phyloP scores from a whole-genome alignment of 2,888 invertebrate genomes.

The Dolichomitus sp. region DNA sequence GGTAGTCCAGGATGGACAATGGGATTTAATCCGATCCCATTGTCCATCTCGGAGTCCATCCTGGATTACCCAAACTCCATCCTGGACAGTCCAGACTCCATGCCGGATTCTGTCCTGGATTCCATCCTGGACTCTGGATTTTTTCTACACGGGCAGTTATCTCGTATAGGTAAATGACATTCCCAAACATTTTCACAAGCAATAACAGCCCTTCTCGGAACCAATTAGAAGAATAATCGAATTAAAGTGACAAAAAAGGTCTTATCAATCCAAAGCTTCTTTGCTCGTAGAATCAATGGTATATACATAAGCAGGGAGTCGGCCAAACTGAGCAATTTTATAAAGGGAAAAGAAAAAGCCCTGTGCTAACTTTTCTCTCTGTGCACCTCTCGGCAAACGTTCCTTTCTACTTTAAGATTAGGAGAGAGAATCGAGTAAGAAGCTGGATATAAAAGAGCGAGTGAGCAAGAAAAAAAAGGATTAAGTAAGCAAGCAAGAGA shows the following conservation, averaged over 20 bases:
- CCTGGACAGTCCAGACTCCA: too few relatives aligned
- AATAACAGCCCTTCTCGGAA: not conserved
- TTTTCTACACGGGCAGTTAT: too few relatives aligned
- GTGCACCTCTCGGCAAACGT: constrained; percentile 42
- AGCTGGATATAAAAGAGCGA: constrained; percentile 29
- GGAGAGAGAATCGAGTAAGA: constrained; percentile 31
- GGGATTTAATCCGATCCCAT: too few relatives aligned
- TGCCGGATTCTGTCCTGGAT: too few relatives aligned
- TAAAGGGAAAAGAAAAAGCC: constrained; percentile 21
- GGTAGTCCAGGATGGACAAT: too few relatives aligned
- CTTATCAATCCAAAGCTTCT: constrained; percentile 33
- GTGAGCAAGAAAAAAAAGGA: constrained; percentile 47
- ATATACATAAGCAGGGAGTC: constrained; percentile 24
- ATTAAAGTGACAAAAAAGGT: not conserved
- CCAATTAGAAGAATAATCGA: not conserved
- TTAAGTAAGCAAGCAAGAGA: constrained; percentile 53
- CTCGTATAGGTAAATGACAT: not conserved
- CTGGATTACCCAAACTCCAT: too few relatives aligned
- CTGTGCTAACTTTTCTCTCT: constrained; percentile 48
- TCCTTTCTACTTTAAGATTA: constrained; percentile 40
- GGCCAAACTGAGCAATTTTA: constrained; percentile 44
- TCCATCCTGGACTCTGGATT: too few relatives aligned
- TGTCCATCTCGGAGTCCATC: too few relatives aligned
- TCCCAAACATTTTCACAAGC: not conserved
- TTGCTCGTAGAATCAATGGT: constrained; percentile 12